Evolutionary conservation across 2,113 vertebrate genomes (phyloP).

Genomic region (Syrmaticus mikado): DNA sequence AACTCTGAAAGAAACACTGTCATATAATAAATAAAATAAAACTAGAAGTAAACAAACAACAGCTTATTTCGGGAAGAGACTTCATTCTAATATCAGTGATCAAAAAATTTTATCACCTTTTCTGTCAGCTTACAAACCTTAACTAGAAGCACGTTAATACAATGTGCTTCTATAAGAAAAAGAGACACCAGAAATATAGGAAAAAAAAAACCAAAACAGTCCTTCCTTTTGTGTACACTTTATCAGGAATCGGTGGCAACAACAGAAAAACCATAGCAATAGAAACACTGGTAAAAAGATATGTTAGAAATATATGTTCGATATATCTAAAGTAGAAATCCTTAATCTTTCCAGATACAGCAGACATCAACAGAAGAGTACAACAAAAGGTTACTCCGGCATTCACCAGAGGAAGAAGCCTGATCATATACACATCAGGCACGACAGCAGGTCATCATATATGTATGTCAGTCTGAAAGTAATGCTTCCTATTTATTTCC

Average conservation of each 20-base stretch:
- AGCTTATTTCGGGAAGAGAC: background rate
- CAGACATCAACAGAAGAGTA: background rate
- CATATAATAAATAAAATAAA: background rate
- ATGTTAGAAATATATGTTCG: too few relatives aligned
- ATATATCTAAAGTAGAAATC: too few relatives aligned
- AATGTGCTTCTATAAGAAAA: too few relatives aligned
- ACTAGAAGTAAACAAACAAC: background rate
- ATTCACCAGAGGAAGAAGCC: background rate
- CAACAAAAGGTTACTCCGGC: background rate
- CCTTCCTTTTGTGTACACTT: background rate
- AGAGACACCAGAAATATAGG: background rate
- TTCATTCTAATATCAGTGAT: background rate
- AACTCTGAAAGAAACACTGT: background rate
- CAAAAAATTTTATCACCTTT: background rate
- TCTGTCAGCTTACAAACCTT: background rate
- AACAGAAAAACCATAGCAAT: background rate
- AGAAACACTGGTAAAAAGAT: background rate
- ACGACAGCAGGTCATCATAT: background rate
- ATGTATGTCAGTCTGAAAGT: too few relatives aligned
- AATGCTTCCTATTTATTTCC: too few relatives aligned
- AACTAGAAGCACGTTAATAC: too few relatives aligned
- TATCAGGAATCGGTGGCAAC: background rate
- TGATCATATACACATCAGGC: background rate
- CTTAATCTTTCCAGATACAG: background rate
- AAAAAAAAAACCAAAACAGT: background rate